These are phyloP conservation scores for Trachymyrmex septentrionalis DNA, from an alignment of 1,140 invertebrate genomes.

Conservation along the genomic window DNA sequence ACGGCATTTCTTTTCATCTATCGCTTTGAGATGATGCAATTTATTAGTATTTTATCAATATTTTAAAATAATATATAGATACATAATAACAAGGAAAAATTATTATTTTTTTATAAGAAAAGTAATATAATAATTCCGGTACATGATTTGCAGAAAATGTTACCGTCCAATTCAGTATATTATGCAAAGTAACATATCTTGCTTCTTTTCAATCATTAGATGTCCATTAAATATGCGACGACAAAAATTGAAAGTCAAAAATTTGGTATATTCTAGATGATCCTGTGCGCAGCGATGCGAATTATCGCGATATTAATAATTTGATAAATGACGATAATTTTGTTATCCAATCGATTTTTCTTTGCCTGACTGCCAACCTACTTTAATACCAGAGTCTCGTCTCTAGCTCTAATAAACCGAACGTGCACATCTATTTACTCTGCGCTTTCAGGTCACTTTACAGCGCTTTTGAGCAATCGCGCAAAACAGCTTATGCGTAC, in stretches of 20 bases:
- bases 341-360: constrained; percentile 52
- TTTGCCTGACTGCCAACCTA: not conserved
- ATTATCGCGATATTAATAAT: constrained; percentile 63
- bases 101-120: not conserved
- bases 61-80: not conserved
- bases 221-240: not conserved
- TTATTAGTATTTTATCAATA: not conserved
- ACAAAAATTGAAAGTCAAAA: not conserved
- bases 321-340: constrained; percentile 45
- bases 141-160: not conserved
- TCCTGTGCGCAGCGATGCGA: constrained; percentile 2
- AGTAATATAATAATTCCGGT: not conserved
- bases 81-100: not conserved
- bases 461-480: constrained; percentile 72
- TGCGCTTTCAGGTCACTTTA: constrained; percentile 52
- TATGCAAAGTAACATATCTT: not conserved
- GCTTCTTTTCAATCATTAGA: not conserved
- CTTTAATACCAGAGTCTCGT: constrained; percentile 7
- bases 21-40: not conserved
- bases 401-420: constrained; percentile 66
- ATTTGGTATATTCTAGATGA: not conserved
- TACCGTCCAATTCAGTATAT: not conserved
- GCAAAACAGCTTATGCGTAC: constrained; percentile 54
- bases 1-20: not conserved
- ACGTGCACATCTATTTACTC: constrained; percentile 61